Evolutionary conservation across 2,113 vertebrate genomes (phyloP).

Genomic region (Spizaetus ornatus): DNA sequence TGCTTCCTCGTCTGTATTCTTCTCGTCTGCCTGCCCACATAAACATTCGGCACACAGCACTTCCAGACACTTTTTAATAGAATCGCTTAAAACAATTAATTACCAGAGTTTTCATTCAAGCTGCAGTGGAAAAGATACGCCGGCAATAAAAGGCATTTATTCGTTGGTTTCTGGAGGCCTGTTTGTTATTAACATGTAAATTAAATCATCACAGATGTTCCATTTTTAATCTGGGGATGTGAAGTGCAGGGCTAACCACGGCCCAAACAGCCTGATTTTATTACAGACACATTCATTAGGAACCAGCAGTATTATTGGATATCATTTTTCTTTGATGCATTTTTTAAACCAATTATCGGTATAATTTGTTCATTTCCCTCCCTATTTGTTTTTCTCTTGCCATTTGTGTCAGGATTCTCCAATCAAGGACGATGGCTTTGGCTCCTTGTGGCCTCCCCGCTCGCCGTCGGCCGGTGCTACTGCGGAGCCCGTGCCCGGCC

Average conservation of each 20-base stretch:
- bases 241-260: constrained; percentile 81
- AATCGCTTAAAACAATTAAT: constrained; percentile 99
- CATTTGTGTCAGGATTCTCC: constrained; percentile 42
- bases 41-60: constrained; percentile 84
- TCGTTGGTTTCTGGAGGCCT: constrained; percentile 97
- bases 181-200: constrained; percentile 99
- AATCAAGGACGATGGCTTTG: not conserved
- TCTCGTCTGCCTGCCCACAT: constrained; percentile 73
- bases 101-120: constrained; percentile 94
- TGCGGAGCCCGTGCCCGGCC: rapidly evolving
- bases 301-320: constrained; percentile 68
- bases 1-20: constrained; percentile 57
- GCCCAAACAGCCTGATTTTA: constrained; percentile 90
- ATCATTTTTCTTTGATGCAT: constrained; percentile 75
- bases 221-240: constrained; percentile 97
- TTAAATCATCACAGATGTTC: constrained; percentile 99
- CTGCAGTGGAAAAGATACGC: constrained; percentile 91
- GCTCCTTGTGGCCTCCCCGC: not conserved
- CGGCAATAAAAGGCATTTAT: constrained; percentile 98
- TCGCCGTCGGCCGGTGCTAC: rapidly evolving
- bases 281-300: constrained; percentile 90
- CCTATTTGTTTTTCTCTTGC: constrained; percentile 63
- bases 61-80: constrained; percentile 98
- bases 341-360: constrained; percentile 71
- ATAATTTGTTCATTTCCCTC: constrained; percentile 76